These are phyloP conservation scores for Aythya baeri DNA, from an alignment of 2,113 vertebrate genomes.

Conservation along the genomic window DNA sequence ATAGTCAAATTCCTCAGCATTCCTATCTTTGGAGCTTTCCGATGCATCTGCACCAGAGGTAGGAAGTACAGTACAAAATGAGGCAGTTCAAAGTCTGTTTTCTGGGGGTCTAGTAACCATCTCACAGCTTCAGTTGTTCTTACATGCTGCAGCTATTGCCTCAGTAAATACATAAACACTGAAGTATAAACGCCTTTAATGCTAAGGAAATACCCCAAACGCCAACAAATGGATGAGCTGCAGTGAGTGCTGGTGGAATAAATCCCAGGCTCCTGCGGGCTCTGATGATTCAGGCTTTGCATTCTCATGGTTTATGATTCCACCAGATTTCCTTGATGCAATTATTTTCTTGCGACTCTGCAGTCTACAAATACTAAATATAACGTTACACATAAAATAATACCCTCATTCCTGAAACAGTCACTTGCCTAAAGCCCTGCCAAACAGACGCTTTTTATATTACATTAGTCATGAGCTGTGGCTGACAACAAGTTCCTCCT, in stretches of 20 bases:
- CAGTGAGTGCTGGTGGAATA: constrained; percentile 23
- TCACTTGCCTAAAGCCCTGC: constrained; percentile 47
- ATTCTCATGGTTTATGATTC: constrained; percentile 70
- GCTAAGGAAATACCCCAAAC: constrained; percentile 28
- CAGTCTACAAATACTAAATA: constrained; percentile 60
- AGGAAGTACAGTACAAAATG: neutral
- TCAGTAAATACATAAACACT: neutral
- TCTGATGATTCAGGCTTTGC: constrained; percentile 51
- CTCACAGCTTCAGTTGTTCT: constrained; percentile 4
- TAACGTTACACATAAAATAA: constrained; percentile 61
- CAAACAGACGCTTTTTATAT: constrained; percentile 61
- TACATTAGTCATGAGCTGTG: constrained; percentile 60
- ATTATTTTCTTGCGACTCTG: constrained; percentile 65
- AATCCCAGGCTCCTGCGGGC: constrained; percentile 36
- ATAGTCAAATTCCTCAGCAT: constrained; percentile 19
- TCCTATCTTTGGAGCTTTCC: neutral
- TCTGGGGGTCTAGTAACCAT: neutral
- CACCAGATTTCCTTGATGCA: constrained; percentile 64
- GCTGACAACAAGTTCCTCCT: constrained; percentile 54
- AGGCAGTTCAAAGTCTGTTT: constrained; percentile 21
- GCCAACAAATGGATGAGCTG: constrained; percentile 28
- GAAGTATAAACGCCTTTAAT: constrained; percentile 32
- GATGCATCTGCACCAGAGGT: neutral
- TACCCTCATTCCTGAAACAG: constrained; percentile 61
- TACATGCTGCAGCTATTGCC: neutral